These are phyloP conservation scores for Watsonalla cultraria DNA, from an alignment of 2,888 invertebrate species.

Conservation along the genomic window DNA sequence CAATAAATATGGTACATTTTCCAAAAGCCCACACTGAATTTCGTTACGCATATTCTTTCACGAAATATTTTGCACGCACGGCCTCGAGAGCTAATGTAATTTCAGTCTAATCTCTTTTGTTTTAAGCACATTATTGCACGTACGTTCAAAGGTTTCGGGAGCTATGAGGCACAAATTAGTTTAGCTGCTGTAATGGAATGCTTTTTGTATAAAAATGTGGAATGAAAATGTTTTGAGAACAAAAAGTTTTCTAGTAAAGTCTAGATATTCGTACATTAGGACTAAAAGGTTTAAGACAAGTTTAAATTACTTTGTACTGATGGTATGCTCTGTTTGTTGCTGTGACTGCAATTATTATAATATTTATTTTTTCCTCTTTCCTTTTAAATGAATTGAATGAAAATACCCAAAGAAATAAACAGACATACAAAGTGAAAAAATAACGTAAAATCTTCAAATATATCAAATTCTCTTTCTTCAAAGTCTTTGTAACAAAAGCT, in stretches of 20 bases:
- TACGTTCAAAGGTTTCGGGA: constrained; percentile 20
- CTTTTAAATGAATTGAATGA: too few species aligned
- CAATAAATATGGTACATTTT: constrained; percentile 26
- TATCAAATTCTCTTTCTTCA: too few species aligned
- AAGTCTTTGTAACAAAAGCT: too few species aligned
- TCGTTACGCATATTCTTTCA: constrained; percentile 54
- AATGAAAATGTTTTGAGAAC: constrained; percentile 40
- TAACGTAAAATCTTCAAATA: too few species aligned
- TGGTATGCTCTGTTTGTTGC: too few species aligned
- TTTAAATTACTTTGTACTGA: neutral
- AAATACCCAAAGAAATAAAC: too few species aligned
- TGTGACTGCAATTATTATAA: too few species aligned
- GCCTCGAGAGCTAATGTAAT: constrained; percentile 20
- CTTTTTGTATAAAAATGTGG: constrained; percentile 41
- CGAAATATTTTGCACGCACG: constrained; percentile 44
- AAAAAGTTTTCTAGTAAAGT: constrained; percentile 19
- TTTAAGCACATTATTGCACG: constrained; percentile 38
- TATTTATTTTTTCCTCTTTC: too few species aligned
- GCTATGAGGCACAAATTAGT: constrained; percentile 53
- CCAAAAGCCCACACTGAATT: constrained; percentile 18
- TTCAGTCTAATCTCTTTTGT: constrained; percentile 26
- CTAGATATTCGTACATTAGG: neutral
- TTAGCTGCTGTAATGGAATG: constrained; percentile 51
- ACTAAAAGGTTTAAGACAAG: neutral
- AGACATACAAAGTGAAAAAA: too few species aligned